Base-by-base conservation (phyloP, 2,797 vertebrate genomes). In the Myiotriccus ornatus region DNA sequence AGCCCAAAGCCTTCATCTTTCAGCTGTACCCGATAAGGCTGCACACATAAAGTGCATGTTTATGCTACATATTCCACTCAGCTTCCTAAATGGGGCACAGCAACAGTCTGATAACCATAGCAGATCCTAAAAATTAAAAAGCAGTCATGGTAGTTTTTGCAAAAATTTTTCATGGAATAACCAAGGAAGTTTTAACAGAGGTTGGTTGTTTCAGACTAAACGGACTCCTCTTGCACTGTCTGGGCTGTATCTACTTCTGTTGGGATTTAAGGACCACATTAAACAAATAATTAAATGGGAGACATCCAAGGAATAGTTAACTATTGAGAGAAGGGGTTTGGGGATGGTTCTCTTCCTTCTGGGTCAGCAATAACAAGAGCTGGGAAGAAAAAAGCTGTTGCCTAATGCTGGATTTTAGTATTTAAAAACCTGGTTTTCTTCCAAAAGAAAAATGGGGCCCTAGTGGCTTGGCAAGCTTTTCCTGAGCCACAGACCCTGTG, bases 341-440 rank as follows among this genome's bases (percentile, higher is more conserved):
- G 50, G 46, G 64, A 87, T 55, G 35, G 55, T 92, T 44, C 43
- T 84, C 20, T 88, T 88, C 74, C 27, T 76, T 87, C 56, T 70
- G 39, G 37, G 70, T 73, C 41, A 74, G 37, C 63, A 95, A 86
- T 70, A 91, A 86, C 21, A 8, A 78, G 22, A 81, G 52, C 44
- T 69, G 19, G 37, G 63, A 91, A 79, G 67, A 93, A 63, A 94
- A 90, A 91, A 4, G 34, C 57, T 86, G 50, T 71, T 94, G 85
- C 84, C 44, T 81, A 85, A 94, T n/a, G 20, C 47, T 76, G 70
- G 35, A 76, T 70, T 93, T 93, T 59, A 81, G 83, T 56, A 76
- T 88, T 91, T 84, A 47, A 88, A 95, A 93, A 43, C 9, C 39
- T 93, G 94, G 34, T 43, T 93, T 93, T 86, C 77, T 91, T 96